Evolutionary conservation across 2,113 vertebrate genomes (phyloP).

Genomic region (Bubo bubo): DNA sequence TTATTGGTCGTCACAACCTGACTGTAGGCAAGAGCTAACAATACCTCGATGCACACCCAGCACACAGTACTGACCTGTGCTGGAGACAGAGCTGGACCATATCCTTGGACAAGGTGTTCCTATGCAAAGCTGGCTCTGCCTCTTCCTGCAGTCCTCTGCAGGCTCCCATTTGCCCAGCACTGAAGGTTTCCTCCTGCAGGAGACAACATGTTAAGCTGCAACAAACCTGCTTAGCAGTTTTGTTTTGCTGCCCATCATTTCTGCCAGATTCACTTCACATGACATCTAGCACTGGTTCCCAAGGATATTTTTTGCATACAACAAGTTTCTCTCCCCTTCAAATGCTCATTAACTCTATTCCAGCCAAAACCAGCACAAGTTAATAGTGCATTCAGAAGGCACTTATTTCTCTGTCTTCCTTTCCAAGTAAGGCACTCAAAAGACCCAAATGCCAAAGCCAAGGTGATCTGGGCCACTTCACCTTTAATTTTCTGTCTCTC

Average conservation of each 20-base stretch:
- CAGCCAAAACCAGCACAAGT: too few relatives aligned
- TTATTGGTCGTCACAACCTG: not conserved
- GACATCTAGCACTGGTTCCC: not conserved
- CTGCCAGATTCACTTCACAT: not conserved
- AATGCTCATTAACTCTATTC: not conserved
- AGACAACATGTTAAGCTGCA: not conserved
- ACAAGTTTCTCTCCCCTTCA: not conserved
- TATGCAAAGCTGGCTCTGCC: not conserved
- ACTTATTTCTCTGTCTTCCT: not conserved
- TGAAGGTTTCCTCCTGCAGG: not conserved
- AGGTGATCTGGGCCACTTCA: not conserved
- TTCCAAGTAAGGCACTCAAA: not conserved
- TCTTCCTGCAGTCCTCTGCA: not conserved
- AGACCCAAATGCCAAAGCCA: not conserved
- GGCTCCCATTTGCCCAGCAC: not conserved
- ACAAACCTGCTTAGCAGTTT: not conserved
- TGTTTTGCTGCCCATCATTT: not conserved
- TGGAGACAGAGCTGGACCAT: not conserved
- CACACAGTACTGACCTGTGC: not conserved
- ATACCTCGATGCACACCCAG: accelerated
- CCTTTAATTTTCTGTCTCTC: not conserved
- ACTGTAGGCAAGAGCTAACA: not conserved
- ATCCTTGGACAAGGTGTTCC: not conserved
- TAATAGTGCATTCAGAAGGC: not conserved
- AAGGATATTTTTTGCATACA: not conserved